Conservation (phyloP, 2,797 vertebrate genomes). For the Phoxinus dragarum region DNA sequence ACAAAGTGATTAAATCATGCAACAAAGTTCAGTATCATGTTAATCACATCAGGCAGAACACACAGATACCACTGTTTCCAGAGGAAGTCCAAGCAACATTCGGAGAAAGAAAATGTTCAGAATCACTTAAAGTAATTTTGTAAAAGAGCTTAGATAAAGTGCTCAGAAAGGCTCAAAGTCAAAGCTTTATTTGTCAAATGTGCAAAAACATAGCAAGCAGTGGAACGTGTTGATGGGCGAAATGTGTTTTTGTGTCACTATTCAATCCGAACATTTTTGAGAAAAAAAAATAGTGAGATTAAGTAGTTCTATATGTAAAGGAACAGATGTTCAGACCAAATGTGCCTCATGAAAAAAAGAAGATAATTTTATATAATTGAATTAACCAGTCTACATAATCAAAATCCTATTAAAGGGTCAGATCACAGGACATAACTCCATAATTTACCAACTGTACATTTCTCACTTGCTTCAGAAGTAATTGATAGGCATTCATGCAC, state of each 20-base stretch:
- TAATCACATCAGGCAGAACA: background rate
- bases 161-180: background rate
- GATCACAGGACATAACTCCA: background rate
- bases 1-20: conserved; percentile 20
- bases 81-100: background rate
- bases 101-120: background rate
- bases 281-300: no score
- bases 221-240: background rate
- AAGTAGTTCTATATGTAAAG: background rate
- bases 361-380: background rate
- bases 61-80: background rate
- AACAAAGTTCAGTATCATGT: background rate
- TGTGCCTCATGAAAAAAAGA: background rate
- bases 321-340: background rate
- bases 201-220: background rate
- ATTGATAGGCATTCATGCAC: background rate
- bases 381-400: background rate
- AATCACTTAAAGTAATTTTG: background rate
- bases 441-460: no score
- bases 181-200: background rate
- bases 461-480: background rate
- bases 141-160: background rate
- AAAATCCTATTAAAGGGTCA: background rate
- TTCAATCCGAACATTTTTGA: background rate
- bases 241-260: background rate